Evolutionary conservation across 2,888 invertebrate genomes (phyloP), one percentile per base, ranked within the genome.

Genomic region (Flexamia atlantica): DNA sequence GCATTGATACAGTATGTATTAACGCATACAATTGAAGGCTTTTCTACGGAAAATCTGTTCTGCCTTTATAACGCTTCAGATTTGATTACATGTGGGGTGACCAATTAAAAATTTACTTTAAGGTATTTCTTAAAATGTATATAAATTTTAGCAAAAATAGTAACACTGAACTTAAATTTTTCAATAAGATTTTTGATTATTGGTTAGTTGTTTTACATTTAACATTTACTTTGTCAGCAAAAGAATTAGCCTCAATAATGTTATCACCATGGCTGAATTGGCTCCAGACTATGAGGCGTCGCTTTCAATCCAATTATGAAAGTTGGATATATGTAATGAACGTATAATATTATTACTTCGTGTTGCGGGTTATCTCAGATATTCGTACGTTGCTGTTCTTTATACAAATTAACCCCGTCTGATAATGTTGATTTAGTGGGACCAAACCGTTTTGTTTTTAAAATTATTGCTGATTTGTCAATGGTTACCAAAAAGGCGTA

Each of bases 381-480:
- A 64, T 28, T 64, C 14, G 10, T 30, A 14, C 17, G 0, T 64
- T 64, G 64, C 28, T 57, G 53, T 53, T 53, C 14, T 30, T 17
- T 30, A 9, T 64, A 9, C 64, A 64, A 64, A 64, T 64, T 64
- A 64, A 64, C 57, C 57, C 57, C 64, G 28, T 30, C 17, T 30
- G 30, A 64, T 5, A 28, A 30, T 64, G 23, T 23, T 5, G 64
- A 64, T 25, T 28, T 64, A 64, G 5, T 28, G 64, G 30, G 64
- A 28, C 17, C 14, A 28, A 28, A 64, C 17, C 30, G 64, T 64
- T 64, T 28, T 14, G 20, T 53, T 64, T 28, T 64, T 14, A 14
- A 28, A 57, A 30, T 64, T 64, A 64, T 64, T 64, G 64, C 64
- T 64, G 64, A 64, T 64, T 64, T 64, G 64, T 28, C 64, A 64